These are phyloP conservation scores for Plestiodon gilberti DNA, from an alignment of 2,113 vertebrate genomes.

Conservation along the genomic window DNA sequence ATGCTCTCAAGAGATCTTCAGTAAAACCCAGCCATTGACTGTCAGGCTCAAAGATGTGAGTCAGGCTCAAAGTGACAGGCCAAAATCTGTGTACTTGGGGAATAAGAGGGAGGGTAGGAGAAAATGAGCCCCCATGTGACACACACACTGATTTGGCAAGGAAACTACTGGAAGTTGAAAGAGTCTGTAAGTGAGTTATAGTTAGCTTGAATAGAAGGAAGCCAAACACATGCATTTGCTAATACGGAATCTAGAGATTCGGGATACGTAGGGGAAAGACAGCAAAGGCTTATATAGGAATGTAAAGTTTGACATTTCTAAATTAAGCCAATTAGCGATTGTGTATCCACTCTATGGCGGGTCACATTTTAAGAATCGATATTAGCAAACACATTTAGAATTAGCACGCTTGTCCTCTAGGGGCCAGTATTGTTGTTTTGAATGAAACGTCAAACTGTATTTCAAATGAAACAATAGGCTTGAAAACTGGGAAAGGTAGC, in stretches of 20 bases:
- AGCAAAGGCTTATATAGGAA: constrained; percentile 51
- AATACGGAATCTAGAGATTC: not conserved
- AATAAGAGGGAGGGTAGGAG: constrained; percentile 22
- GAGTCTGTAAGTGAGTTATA: not conserved
- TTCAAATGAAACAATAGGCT: constrained; percentile 8
- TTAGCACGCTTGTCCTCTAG: constrained; percentile 52
- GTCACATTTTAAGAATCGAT: constrained; percentile 9
- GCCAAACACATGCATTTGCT: not conserved
- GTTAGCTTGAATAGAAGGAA: not conserved
- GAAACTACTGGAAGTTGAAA: not conserved
- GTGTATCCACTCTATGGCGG: constrained; percentile 7
- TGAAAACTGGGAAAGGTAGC: constrained; percentile 23
- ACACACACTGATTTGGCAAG: not conserved
- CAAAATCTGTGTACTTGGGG: constrained; percentile 37
- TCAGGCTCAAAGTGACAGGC: constrained; percentile 34
- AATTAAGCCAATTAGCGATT: constrained; percentile 51
- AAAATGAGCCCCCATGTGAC: not conserved
- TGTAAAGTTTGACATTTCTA: constrained; percentile 38
- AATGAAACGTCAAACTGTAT: constrained; percentile 39
- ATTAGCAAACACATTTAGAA: constrained; percentile 31
- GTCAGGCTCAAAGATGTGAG: constrained; percentile 42
- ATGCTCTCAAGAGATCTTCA: constrained; percentile 40
- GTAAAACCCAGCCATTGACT: constrained; percentile 16
- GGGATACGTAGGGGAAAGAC: not conserved
- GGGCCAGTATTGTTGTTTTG: constrained; percentile 58